These are phyloP conservation scores for Stigmatopora argus DNA, from an alignment of 2,113 vertebrate species.

Conservation along the genomic window DNA sequence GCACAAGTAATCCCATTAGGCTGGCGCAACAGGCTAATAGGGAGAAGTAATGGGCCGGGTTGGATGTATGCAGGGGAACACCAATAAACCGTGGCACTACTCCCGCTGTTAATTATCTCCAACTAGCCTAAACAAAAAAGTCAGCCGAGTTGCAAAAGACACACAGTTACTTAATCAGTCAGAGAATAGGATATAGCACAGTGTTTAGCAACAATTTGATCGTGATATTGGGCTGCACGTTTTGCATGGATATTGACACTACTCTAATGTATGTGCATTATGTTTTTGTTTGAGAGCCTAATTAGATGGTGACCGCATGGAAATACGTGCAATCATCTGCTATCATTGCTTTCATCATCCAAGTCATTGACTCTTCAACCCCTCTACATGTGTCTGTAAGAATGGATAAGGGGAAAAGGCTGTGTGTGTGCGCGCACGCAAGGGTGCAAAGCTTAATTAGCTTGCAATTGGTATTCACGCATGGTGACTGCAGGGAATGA, in stretches of 20 bases:
- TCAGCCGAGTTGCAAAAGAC: slow-evolving; percentile 47
- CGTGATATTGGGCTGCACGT: slow-evolving; percentile 27
- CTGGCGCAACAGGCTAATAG: slow-evolving; percentile 99
- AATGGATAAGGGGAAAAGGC: slow-evolving; percentile 50
- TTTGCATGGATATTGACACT: slow-evolving; percentile 24
- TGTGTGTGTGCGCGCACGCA: slow-evolving; percentile 15
- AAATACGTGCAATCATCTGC: slow-evolving; percentile 61
- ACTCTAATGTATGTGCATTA: slow-evolving; percentile 4
- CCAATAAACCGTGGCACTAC: slow-evolving; percentile 99
- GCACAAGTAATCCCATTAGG: slow-evolving; percentile 98
- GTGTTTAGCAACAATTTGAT: slow-evolving; percentile 25
- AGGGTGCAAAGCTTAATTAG: slow-evolving; percentile 71
- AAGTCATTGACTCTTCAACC: slow-evolving; percentile 67
- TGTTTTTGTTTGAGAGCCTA: slow-evolving; percentile 54
- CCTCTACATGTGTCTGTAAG: slow-evolving; percentile 59
- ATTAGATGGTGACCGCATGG: slow-evolving; percentile 61
- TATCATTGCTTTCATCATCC: slow-evolving; percentile 72
- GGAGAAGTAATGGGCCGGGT: slow-evolving; percentile 97
- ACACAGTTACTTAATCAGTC: slow-evolving; percentile 24
- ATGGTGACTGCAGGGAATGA: slow-evolving; percentile 72
- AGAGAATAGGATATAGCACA: slow-evolving; percentile 15
- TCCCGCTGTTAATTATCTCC: slow-evolving; percentile 98
- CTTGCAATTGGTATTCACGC: slow-evolving; percentile 68
- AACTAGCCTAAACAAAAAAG: slow-evolving; percentile 87
- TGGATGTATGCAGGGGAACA: slow-evolving; percentile 85